Conservation (phyloP, 1,140 invertebrate genomes). For the Macrosteles quadrilineatus region DNA sequence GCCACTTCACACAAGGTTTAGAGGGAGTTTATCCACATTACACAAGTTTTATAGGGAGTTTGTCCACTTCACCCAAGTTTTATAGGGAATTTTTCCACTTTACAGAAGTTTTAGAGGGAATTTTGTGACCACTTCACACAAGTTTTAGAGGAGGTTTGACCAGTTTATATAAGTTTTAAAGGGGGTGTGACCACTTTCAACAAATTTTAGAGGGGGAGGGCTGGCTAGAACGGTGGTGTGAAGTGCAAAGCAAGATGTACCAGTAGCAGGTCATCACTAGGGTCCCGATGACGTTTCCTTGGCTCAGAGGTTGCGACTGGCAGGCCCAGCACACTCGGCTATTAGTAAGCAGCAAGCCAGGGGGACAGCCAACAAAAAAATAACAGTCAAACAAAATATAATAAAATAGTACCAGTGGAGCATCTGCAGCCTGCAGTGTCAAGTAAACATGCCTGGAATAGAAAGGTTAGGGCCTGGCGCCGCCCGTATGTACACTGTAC, state of each 20-base stretch:
- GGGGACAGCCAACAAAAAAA: slow-evolving; percentile 53
- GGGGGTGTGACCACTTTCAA: too few species aligned
- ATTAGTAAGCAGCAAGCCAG: slow-evolving; percentile 55
- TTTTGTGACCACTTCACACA: too few species aligned
- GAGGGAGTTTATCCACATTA: too few species aligned
- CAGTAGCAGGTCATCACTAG: slow-evolving; percentile 86
- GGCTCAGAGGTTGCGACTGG: slow-evolving; percentile 67
- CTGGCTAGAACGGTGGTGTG: slow-evolving; percentile 29
- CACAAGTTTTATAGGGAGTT: too few species aligned
- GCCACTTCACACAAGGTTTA: too few species aligned
- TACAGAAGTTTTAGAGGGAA: too few species aligned
- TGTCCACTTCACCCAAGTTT: too few species aligned
- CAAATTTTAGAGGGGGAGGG: neutral
- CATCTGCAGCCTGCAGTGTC: slow-evolving; percentile 13
- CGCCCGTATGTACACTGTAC: neutral
- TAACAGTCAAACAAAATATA: slow-evolving; percentile 51
- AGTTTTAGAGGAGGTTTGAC: too few species aligned
- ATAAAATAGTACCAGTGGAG: slow-evolving; percentile 37
- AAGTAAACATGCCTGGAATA: slow-evolving; percentile 33
- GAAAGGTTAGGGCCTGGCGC: slow-evolving; percentile 18
- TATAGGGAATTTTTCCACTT: too few species aligned
- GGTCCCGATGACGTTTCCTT: slow-evolving; percentile 84
- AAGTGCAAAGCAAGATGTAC: slow-evolving; percentile 67
- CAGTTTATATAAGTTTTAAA: too few species aligned
- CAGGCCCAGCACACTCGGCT: slow-evolving; percentile 50